Evolutionary conservation across 2,888 invertebrate genomes (phyloP).

Genomic region (Drosophila helvetica): DNA sequence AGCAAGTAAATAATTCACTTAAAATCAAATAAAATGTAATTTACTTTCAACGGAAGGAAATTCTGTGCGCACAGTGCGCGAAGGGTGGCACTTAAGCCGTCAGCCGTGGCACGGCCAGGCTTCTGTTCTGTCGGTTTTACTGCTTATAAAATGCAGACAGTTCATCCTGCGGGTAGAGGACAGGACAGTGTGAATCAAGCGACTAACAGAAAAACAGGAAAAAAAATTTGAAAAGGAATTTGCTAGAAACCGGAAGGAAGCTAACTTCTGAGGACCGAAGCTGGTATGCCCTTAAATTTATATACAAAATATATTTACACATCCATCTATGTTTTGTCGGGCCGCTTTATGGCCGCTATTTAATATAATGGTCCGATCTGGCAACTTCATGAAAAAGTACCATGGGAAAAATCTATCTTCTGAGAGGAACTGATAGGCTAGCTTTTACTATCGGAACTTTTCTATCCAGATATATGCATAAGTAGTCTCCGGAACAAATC

Average conservation of each 20-base stretch:
- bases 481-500: no score
- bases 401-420: no score
- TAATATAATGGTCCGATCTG: no score
- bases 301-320: neutral
- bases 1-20: slow-evolving; percentile 69
- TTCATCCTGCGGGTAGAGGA: slow-evolving; percentile 8
- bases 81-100: slow-evolving; percentile 39
- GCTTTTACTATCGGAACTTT: no score
- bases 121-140: slow-evolving; percentile 13
- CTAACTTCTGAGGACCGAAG: neutral
- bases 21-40: slow-evolving; percentile 74
- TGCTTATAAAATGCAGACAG: slow-evolving; percentile 44
- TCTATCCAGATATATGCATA: no score
- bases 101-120: slow-evolving; percentile 5
- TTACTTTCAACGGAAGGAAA: slow-evolving; percentile 59
- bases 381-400: no score
- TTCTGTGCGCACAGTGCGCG: slow-evolving; percentile 40
- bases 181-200: slow-evolving; percentile 23
- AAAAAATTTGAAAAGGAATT: slow-evolving; percentile 6
- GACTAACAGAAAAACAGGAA: slow-evolving; percentile 8
- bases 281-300: neutral
- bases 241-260: slow-evolving; percentile 17
- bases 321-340: neutral
- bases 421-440: no score
- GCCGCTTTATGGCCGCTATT: no score